Evolutionary conservation across 2,113 vertebrate species (phyloP), one percentile per base, ranked within the genome.

Genomic region (Athene cunicularia): DNA sequence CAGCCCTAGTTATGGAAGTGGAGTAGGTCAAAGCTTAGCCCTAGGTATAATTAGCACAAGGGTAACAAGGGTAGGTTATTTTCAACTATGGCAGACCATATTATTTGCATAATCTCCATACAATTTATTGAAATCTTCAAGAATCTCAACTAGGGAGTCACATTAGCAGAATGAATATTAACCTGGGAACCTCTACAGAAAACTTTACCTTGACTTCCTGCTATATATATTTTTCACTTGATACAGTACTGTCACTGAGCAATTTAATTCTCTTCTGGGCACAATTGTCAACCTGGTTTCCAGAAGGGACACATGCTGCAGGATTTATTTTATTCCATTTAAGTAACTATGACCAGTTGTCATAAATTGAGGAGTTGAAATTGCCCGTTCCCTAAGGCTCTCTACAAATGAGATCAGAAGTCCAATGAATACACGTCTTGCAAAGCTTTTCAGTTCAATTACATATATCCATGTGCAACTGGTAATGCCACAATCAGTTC

Each of bases 351-450:
- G 84, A 94, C 84, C 95, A 95, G 94, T 97, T 97, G 94, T 93
- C 94, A 94, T 91, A 96, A 95, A 95, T 49, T 85, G 96, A 95
- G 91, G 70, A 82, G 86, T 22, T 60, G 74, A 95, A 97, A 96
- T 85, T 91, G 84, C 80, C 77, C 23, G 1, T 96, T 95, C 94
- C 91, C 95, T 82, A 43, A 94, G 95, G 93, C 84, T 80, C 30
- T 87, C 86, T 90, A 68, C 74, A 95, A 95, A 97, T 93, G 96
- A 97, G 94, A 95, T 97, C 96, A 97, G 84, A 95, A 96, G 76
- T 58, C 91, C 86, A 87, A 85, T 66, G 89, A 95, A 79, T 80
- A 33, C 23, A 1, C 32, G 32, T 47, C 84, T 92, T 70, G 77
- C 94, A 88, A 91, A 93, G 93, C 93, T 94, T 97, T 96, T 95